Evolutionary conservation across 1,140 invertebrate species (phyloP).

Genomic region (Penaeus chinensis): DNA sequence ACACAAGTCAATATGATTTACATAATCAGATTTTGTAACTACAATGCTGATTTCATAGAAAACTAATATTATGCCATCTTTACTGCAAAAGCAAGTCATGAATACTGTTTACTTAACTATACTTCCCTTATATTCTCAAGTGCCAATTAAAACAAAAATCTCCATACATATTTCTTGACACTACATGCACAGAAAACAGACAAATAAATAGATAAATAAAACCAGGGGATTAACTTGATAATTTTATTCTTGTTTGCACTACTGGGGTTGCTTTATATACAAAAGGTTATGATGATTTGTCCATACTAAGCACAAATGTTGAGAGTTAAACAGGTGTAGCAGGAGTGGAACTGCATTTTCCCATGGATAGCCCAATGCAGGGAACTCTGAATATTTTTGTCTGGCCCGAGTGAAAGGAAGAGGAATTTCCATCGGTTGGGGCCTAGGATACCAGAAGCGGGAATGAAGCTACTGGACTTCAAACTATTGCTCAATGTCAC

Average conservation of each 20-base stretch:
- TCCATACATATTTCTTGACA: too few species aligned
- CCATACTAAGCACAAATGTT: constrained; percentile 60
- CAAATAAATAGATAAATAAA: constrained; percentile 22
- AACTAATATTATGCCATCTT: too few species aligned
- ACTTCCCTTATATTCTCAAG: too few species aligned
- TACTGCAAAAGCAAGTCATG: too few species aligned
- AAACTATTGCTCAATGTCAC: constrained; percentile 30
- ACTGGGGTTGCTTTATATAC: constrained; percentile 61
- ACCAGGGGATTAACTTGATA: constrained; percentile 38
- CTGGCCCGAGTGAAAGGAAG: constrained; percentile 21
- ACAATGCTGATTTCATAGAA: too few species aligned
- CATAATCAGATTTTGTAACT: too few species aligned
- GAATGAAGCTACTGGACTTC: constrained; percentile 43
- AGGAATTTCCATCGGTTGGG: constrained; percentile 17
- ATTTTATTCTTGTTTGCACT: constrained; percentile 61
- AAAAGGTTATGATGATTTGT: constrained; percentile 62
- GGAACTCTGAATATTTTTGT: constrained; percentile 25
- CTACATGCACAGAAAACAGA: background rate
- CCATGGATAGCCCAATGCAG: constrained; percentile 49
- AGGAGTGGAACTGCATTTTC: constrained; percentile 47
- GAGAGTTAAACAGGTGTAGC: constrained; percentile 59
- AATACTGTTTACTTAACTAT: too few species aligned
- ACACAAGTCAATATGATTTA: too few species aligned
- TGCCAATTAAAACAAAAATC: too few species aligned
- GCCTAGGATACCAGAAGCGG: constrained; percentile 25